Percentiles rank a stretch among this genome's conserved stretches.
These are phyloP conservation scores for Agriopis marginaria DNA, from an alignment of 2,888 invertebrate species.

Conservation along the genomic window DNA sequence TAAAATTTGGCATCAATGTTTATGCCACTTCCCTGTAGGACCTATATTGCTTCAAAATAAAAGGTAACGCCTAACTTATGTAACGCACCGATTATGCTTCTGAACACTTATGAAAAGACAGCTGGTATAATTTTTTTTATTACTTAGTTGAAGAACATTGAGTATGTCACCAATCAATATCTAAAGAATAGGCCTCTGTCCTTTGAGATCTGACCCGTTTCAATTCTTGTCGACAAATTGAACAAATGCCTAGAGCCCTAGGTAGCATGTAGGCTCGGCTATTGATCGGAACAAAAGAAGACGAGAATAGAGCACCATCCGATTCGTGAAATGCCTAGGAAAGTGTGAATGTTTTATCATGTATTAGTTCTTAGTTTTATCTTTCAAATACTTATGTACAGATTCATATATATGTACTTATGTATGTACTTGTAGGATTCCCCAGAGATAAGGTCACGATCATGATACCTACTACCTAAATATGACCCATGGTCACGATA, in stretches of 20 bases:
- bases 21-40: too few relatives aligned
- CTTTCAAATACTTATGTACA: background rate
- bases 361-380: background rate
- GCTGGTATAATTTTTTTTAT: too few relatives aligned
- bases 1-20: too few relatives aligned
- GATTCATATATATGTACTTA: too few relatives aligned
- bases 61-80: too few relatives aligned
- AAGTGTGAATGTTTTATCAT: constrained; percentile 4
- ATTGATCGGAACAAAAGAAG: constrained; percentile 31
- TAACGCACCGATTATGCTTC: too few relatives aligned
- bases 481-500: too few relatives aligned
- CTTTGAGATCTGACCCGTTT: constrained; percentile 23
- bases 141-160: too few relatives aligned
- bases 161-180: background rate
- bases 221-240: constrained; percentile 32
- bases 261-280: constrained; percentile 22
- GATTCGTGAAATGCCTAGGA: constrained; percentile 18
- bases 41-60: too few relatives aligned
- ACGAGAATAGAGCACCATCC: constrained; percentile 30
- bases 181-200: constrained; percentile 11
- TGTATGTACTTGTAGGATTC: background rate
- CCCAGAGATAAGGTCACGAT: too few relatives aligned
- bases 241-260: constrained; percentile 30
- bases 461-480: too few relatives aligned
- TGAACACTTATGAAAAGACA: too few relatives aligned